Evolutionary conservation across 92 coral and sea anemone genomes (phyloP), one percentile per base, ranked within the genome.

Genomic region (Porites rus): DNA sequence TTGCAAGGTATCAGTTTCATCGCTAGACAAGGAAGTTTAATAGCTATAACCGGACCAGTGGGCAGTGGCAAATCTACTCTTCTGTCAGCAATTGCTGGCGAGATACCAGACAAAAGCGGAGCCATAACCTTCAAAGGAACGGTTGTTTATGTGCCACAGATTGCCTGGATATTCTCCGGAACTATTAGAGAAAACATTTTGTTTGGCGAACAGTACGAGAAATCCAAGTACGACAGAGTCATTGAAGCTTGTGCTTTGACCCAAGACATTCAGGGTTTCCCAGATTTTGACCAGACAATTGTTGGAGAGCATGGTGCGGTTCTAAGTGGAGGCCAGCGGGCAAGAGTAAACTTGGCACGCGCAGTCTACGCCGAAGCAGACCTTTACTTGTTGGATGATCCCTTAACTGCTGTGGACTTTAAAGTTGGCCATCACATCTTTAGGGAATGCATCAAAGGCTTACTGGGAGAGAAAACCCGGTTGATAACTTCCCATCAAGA

Each of bases 381-480:
- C 71, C 17, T 66, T 24, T n/a, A 6, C 22, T 66, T 66, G 31
- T 0, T 66, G 71, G 71, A 66, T 24, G 71, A 66, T 21, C 71
- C 71, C 19, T 16, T 66, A 24, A 66, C 20, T 66, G 71, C 71
- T 66, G 71, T 66, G 18, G 71, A 66, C 71, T 66, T 66, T 6
- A 66, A 66, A 66, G 71, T 66, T 66, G 31, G 71, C 31, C 9
- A 14, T 19, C 31, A 6, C 19, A 66, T 66, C 71, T 66, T 66
- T 24, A 6, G 6, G 6, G 25, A 69, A 9, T 69, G 74, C 19
- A 24, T 69, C 43, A 24, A 24, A 69, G 74, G 31, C 51, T 17
- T 69, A 38, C 51, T 69, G n/a, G 74, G 38, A 10, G 16, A 69
- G 46, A 62, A 62, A 62, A 62, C 66, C 6, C 8, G 66, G n/a